Evolutionary conservation across 2,888 invertebrate species (phyloP), one percentile per base, ranked within the genome.

Genomic region (Blastobasis lacticolella): DNA sequence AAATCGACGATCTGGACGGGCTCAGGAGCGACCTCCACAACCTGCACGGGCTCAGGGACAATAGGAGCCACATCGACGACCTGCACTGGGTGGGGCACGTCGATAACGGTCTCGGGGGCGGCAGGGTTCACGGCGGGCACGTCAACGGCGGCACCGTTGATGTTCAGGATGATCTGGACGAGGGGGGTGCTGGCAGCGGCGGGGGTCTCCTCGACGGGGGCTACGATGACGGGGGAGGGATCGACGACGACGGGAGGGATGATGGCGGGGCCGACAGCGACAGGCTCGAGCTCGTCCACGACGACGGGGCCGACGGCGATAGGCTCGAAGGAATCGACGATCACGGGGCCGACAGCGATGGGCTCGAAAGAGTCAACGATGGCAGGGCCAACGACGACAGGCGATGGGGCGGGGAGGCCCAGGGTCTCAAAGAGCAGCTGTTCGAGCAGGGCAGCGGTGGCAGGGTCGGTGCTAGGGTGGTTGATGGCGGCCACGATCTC

Each of bases 401-500:
- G 62, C 1, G 52, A 41, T 44, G 49, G 44, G 36, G 54, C 48
- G 41, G 51, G 23, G 40, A 57, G 46, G 41, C 59, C 63, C 48
- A 67, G 62, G 10, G 54, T 49, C n/a, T 61, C 57, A 41, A 57
- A 44, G 42, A 65, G 62, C 51, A 61, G 38, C 49, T 54, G 46
- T 37, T 51, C 44, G n/a, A 54, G 56, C 36, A 60, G 51, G 45
- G 57, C 69, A 50, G 72, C 75, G 64, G 76, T 75, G 59, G 73
- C 74, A 55, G 73, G 73, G 66, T 75, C 59, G 54, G 75, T 73
- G 73, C 67, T 67, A 56, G 75, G 75, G 72, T 69, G 74, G 53
- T 73, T 58, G 72, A 78, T 78, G 60, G 78, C 77, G 51, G 66
- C 72, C 53, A 78, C 60, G 63, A 78, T 73, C 57, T 69, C 64